Evolutionary conservation across 2,888 invertebrate genomes (phyloP).

Genomic region (Amiota mariae): DNA sequence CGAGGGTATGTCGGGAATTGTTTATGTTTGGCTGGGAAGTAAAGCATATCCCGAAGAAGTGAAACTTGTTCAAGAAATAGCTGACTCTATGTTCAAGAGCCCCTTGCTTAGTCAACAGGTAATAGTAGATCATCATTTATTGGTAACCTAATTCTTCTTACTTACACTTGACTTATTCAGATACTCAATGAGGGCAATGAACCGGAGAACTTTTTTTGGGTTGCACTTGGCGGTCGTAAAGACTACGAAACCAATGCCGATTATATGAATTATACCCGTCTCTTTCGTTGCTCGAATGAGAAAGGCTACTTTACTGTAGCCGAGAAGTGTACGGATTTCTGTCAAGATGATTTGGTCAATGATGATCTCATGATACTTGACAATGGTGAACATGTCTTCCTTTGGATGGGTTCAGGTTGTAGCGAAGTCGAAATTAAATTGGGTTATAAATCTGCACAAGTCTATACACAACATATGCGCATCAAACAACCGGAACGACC

Average conservation of each 20-base stretch:
- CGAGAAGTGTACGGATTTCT: constrained; percentile 87
- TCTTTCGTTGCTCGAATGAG: constrained; percentile 99
- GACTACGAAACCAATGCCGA: constrained; percentile 90
- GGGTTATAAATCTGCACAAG: constrained; percentile 98
- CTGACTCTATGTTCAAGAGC: constrained; percentile 92
- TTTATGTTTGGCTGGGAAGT: constrained; percentile 96
- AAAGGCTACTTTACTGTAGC: constrained; percentile 99
- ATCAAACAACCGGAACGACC: constrained; percentile 93
- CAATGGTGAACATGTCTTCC: constrained; percentile 97
- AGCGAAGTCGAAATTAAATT: constrained; percentile 99
- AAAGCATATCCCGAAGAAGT: constrained; percentile 90
- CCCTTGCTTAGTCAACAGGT: constrained; percentile 86
- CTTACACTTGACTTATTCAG: constrained; percentile 74
- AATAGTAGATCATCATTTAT: constrained; percentile 43
- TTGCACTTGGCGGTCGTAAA: constrained; percentile 92
- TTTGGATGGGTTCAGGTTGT: constrained; percentile 97
- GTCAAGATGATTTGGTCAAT: constrained; percentile 96
- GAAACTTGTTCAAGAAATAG: constrained; percentile 90
- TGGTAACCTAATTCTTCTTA: neutral
- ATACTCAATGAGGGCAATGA: constrained; percentile 94
- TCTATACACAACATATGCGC: constrained; percentile 97
- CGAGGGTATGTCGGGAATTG: constrained; percentile 86
- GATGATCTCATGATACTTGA: constrained; percentile 99
- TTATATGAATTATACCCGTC: constrained; percentile 92
- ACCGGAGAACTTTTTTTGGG: constrained; percentile 99